Evolutionary conservation across 2,113 vertebrate species (phyloP), one percentile per base, ranked within the genome.

Genomic region (Mormyrus lacerda): DNA sequence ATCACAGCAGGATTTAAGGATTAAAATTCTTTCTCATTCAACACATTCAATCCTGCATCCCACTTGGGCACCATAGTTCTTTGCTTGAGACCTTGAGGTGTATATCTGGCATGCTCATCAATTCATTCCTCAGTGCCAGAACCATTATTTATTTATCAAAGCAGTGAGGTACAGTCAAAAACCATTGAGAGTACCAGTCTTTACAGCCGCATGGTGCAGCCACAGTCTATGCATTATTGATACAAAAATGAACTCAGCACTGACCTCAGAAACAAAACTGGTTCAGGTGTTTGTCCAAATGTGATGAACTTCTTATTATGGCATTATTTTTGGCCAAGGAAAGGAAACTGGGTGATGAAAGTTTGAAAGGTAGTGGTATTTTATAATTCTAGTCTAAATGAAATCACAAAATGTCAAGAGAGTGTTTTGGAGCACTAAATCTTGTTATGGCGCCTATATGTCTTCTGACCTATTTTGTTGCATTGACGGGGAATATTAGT

Each of bases 81-180:
- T 79, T 50, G 3, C 35, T 58, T 21, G 44, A 76, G 44, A 69
- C 65, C 87, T 50, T 35, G 39, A 27, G 85, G 53, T 35, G 11
- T 47, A 24, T 7, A 83, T 48, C 53, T 45, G 79, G 39, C 53
- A 7, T 15, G 53, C 50, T 89, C 88, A 61, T 89, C 88, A 61
- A 85, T 85, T 55, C 21, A 15, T 27, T 84, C 35, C 53, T 31
- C 39, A 15, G 27, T 24, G 13, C 88, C 42, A 39, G 79, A 39
- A 53, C 82, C 51, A 85, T 89, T n/a, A 17, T 58, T 89, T 89
- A 89, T 89, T 89, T 48, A 89, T 89, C 88, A 89, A 85, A 89
- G 76, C 82, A 27, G 21, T 79, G 11, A 42, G 73, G 73, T 4
- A n/a, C 45, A 85, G 83, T 47, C 44, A 50, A 85, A 85, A 50